Base-by-base conservation (phyloP, 2,113 vertebrate species). In the Puntigrus tetrazona region DNA sequence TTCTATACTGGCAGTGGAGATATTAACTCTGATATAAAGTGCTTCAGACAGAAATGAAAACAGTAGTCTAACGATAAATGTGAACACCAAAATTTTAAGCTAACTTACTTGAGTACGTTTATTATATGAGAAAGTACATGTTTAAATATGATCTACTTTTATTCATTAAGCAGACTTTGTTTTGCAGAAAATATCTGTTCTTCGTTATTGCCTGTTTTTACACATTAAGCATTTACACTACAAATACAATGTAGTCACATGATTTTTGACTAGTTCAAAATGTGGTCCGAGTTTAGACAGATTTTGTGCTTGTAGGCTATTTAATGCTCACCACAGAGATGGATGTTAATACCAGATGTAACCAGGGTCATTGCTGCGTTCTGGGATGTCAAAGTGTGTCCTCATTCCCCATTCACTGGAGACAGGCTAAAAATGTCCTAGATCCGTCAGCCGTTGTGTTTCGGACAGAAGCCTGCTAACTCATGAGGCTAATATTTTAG, bases 401-500 rank as follows among this genome's bases (percentile, higher is more conserved):
- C 67, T 75, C 38, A 80, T 50, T 41, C 55, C 38, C 1, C 59
- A 57, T 72, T 84, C 83, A 87, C 29, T 69, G 55, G 70, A 82
- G 82, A 78, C 87, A 88, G 84, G 78, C 84, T 82, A 88, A 67
- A 79, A 45, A 84, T 84, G 80, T 41, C 29, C 82, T 65, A 47
- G 82, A 85, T 84, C 78, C 79, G 81, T 88, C 90, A 90, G 72
- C 87, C 82, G 83, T 81, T 89, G 90, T 90, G 87, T 74, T 79
- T 73, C 83, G 63, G 57, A 88, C 81, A 61, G 81, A 82, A 80
- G 59, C 78, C 80, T 3, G 74, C 76, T 57, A 86, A 86, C 90
- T 77, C 81, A 55, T 67, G 87, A 82, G 87, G 87, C 82, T 91
- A 91, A 92, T 90, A 91, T 91, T 92, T 92, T 88, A 91, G 90